phyloP scores from a whole-genome alignment of 2,888 invertebrate species.

The Scelioninae gen. 1 region DNA sequence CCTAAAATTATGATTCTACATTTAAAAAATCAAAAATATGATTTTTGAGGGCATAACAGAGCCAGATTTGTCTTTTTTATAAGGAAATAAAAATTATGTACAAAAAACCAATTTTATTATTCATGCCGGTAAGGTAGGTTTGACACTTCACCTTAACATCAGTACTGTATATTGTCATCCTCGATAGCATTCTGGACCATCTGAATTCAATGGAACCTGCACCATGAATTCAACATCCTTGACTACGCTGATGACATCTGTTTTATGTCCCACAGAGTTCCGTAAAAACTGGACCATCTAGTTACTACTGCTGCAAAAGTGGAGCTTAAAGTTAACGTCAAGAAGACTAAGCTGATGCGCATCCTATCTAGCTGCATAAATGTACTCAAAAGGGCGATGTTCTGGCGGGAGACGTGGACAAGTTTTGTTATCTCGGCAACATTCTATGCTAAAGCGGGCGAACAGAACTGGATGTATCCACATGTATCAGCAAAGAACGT shows the following conservation, averaged over 20 bases:
- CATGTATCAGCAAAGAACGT: constrained; percentile 5
- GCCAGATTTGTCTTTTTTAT: too few species aligned
- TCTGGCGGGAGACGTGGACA: constrained; percentile 6
- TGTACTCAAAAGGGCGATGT: not conserved
- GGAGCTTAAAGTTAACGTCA: not conserved
- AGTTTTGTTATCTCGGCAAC: constrained; percentile 12
- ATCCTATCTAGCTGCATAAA: too few species aligned
- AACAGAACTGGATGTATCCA: constrained; percentile 2
- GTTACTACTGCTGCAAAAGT: constrained; percentile 1
- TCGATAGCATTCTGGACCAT: not conserved
- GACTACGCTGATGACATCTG: constrained; percentile 11
- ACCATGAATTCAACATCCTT: not conserved
- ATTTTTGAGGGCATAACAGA: too few species aligned
- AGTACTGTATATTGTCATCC: constrained; percentile 2
- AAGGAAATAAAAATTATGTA: too few species aligned
- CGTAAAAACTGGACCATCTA: not conserved
- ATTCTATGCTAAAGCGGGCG: constrained; percentile 2
- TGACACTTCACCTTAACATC: too few species aligned
- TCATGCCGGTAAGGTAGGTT: too few species aligned
- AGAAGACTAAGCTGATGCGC: constrained; percentile 1
- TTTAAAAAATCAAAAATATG: too few species aligned
- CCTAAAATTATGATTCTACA: too few species aligned
- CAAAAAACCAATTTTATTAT: too few species aligned
- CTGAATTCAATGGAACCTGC: not conserved
- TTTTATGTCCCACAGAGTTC: constrained; percentile 5